Base-by-base conservation (phyloP, 2,113 vertebrate species). In the Chloebia gouldiae region DNA sequence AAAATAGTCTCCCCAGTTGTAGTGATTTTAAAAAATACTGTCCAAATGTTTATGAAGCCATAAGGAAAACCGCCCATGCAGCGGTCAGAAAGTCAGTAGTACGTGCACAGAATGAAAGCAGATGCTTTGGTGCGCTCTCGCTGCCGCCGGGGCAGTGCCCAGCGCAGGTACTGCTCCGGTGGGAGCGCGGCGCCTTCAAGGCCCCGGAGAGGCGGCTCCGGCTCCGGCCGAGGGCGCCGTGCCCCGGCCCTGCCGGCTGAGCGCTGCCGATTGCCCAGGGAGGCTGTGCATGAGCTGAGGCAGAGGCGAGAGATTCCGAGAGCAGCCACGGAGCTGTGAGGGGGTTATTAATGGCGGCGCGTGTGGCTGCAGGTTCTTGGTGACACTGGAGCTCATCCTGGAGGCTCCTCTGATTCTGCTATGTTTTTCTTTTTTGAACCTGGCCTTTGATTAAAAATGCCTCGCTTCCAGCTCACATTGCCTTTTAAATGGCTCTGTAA, bases 401-500 rank as follows among this genome's bases (percentile, higher is more conserved):
- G 71, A 92, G 66, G 33, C 75, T 77, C 59, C 60, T 86, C 60
- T 14, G 73, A 70, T 95, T 90, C 65, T 37, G 73, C 82, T 66
- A 1, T 40, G 81, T 57, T 94, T 95, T 95, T 82, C 81, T 86
- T 83, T 84, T 93, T 76, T 53, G 65, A 92, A 71, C 33, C 86
- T 33, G 83, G 70, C 87, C 78, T 95, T 90, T 96, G 92, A 93
- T 96, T 93, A 96, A 96, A 94, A 95, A 92, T 63, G 90, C 85
- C 84, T 96, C n/a, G 60, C 93, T 95, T 86, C 78, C 66, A 96
- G 88, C 93, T 96, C 87, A 19, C 83, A 11, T 68, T 81, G 86
- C 93, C 95, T 97, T 95, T 86, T 94, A 90, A 96, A 95, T 80
- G 94, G 88, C 91, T 95, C 86, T 94, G 94, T 93, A 96, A 95